A percentile compares a stretch with the other conserved stretches of the same genome.
Conservation (phyloP, 2,113 vertebrate species). For the Lepisosteus oculatus region DNA sequence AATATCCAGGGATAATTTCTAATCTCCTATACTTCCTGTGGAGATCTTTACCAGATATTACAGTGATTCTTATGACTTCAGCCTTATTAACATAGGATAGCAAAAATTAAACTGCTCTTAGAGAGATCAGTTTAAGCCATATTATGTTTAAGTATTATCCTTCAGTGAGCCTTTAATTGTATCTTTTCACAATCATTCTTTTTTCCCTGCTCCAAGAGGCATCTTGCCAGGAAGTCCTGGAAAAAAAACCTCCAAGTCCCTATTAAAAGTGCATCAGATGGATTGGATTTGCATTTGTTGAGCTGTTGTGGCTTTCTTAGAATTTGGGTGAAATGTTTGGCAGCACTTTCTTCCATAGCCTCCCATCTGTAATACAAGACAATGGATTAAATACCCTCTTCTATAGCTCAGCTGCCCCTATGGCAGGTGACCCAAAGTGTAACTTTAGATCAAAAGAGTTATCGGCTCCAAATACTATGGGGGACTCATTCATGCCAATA, state of each 20-base stretch:
- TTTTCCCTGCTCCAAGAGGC: constrained; percentile 3
- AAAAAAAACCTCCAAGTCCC: neutral
- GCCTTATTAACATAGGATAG: neutral
- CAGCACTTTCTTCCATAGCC: neutral
- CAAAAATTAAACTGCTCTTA: too few species aligned
- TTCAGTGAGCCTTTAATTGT: constrained; percentile 11
- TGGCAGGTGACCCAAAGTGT: neutral
- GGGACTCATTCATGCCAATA: too few species aligned
- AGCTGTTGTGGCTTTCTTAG: neutral
- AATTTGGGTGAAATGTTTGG: neutral
- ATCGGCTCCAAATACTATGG: too few species aligned
- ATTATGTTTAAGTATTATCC: neutral
- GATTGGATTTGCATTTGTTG: neutral
- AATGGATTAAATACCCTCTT: neutral
- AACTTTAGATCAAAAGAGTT: too few species aligned
- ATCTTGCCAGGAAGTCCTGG: neutral
- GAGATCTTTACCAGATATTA: too few species aligned
- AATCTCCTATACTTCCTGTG: too few species aligned
- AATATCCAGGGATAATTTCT: too few species aligned
- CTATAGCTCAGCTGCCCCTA: neutral
- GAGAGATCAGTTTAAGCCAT: neutral
- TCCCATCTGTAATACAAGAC: neutral
- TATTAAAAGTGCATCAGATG: neutral
- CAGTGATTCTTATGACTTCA: too few species aligned
- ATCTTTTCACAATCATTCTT: constrained; percentile 14